Evolutionary conservation across 2,888 invertebrate genomes (phyloP).

Genomic region (Papilio elwesi): DNA sequence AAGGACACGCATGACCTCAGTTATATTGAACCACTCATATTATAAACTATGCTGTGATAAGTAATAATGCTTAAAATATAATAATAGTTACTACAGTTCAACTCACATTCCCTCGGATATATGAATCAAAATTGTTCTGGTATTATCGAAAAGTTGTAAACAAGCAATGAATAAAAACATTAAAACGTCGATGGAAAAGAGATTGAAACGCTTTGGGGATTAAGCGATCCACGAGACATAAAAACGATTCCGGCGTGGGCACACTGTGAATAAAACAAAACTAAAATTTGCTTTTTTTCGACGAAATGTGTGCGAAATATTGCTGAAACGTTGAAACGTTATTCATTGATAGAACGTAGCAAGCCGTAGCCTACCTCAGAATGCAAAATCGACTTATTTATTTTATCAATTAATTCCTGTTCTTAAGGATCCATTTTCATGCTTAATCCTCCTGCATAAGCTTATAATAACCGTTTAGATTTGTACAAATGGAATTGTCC

Average conservation of each 20-base stretch:
- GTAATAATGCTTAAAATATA: too few species aligned
- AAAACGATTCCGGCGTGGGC: slow-evolving; percentile 22
- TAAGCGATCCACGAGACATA: slow-evolving; percentile 24
- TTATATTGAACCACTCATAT: too few species aligned
- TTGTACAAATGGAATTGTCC: too few species aligned
- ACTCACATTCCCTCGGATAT: background rate
- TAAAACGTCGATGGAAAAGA: slow-evolving; percentile 27
- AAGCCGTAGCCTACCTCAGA: background rate
- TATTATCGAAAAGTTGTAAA: slow-evolving; percentile 20
- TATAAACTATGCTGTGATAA: too few species aligned
- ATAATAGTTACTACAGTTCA: background rate
- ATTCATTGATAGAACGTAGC: background rate
- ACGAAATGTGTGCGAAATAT: slow-evolving; percentile 2
- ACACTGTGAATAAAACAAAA: slow-evolving; percentile 27
- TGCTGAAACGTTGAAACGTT: background rate
- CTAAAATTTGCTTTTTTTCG: slow-evolving; percentile 21
- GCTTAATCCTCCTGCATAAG: too few species aligned
- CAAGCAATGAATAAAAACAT: slow-evolving; percentile 26
- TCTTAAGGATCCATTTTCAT: too few species aligned
- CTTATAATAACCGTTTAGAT: too few species aligned
- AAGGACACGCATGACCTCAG: too few species aligned
- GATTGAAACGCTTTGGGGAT: slow-evolving; percentile 27
- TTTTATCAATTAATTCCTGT: too few species aligned
- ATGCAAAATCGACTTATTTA: too few species aligned
- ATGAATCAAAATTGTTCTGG: slow-evolving; percentile 1